These are phyloP conservation scores for Cottus gobio DNA, from an alignment of 2,113 vertebrate genomes.

Conservation along the genomic window DNA sequence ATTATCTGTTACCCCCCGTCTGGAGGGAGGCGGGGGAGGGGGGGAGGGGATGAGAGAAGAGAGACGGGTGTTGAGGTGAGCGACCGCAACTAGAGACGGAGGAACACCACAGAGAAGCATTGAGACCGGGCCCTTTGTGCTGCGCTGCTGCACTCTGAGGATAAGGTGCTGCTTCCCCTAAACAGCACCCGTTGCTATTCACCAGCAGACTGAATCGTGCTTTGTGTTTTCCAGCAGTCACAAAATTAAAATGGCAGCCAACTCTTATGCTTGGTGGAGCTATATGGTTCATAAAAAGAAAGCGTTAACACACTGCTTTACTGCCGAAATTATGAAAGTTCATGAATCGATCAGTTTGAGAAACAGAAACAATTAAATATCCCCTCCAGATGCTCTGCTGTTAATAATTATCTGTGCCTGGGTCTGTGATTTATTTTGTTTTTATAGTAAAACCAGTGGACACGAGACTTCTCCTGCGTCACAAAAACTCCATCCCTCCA, in stretches of 20 bases:
- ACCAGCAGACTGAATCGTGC: not conserved
- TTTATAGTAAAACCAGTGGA: not conserved
- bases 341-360: not conserved
- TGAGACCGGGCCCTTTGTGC: constrained; percentile 49
- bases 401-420: too few species aligned
- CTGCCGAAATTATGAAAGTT: not conserved
- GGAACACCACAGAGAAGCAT: constrained; percentile 39
- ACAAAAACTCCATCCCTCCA: not conserved
- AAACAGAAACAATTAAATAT: not conserved
- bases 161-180: constrained; percentile 30
- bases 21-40: constrained; percentile 6
- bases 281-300: not conserved
- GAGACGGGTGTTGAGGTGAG: constrained; percentile 30
- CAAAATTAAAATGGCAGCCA: constrained; percentile 35
- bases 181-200: constrained; percentile 19
- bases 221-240: constrained; percentile 28
- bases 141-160: constrained; percentile 30
- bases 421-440: not conserved
- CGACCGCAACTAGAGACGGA: constrained; percentile 19
- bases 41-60: not conserved
- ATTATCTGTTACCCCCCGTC: constrained; percentile 42
- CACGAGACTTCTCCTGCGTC: not conserved
- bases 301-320: not conserved
- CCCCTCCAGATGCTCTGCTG: not conserved
- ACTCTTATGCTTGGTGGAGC: not conserved